phyloP scores from a whole-genome alignment of 2,888 invertebrate genomes.

The Scaptomyza caliginosa region DNA sequence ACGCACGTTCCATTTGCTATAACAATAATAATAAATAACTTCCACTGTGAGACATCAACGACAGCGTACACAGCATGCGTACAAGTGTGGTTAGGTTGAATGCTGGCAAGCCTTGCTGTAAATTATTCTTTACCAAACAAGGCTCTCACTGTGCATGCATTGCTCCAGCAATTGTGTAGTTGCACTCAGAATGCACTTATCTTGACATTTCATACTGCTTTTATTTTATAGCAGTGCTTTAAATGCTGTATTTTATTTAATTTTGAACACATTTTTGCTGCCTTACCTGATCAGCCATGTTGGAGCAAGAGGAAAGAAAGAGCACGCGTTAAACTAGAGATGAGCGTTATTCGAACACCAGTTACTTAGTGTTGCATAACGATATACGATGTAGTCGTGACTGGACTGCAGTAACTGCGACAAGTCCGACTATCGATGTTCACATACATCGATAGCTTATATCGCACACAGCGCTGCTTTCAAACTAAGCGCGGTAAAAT shows the following conservation, averaged over 20 bases:
- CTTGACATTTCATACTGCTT: constrained; percentile 3
- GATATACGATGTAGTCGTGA: background rate
- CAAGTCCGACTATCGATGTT: background rate
- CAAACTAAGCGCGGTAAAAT: background rate
- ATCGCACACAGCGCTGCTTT: background rate
- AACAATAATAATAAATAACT: constrained; percentile 51
- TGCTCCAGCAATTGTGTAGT: background rate
- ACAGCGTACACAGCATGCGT: constrained; percentile 53
- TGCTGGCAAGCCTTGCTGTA: constrained; percentile 7
- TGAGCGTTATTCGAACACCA: constrained; percentile 26
- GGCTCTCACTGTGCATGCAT: background rate
- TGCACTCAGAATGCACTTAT: constrained; percentile 19
- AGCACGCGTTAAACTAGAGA: constrained; percentile 57
- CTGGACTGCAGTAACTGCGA: background rate
- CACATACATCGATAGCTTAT: background rate
- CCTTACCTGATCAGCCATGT: constrained; percentile 93
- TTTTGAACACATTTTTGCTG: constrained; percentile 67
- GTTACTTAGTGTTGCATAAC: constrained; percentile 21
- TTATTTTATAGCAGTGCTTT: constrained; percentile 14
- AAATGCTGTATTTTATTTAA: constrained; percentile 35
- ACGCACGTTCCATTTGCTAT: constrained; percentile 97
- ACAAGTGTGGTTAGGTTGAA: constrained; percentile 74
- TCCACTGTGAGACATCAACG: constrained; percentile 36
- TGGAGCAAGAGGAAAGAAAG: constrained; percentile 85
- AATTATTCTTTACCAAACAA: constrained; percentile 14